Conservation (phyloP, 2,888 invertebrate genomes). For the Mythimna impura region DNA sequence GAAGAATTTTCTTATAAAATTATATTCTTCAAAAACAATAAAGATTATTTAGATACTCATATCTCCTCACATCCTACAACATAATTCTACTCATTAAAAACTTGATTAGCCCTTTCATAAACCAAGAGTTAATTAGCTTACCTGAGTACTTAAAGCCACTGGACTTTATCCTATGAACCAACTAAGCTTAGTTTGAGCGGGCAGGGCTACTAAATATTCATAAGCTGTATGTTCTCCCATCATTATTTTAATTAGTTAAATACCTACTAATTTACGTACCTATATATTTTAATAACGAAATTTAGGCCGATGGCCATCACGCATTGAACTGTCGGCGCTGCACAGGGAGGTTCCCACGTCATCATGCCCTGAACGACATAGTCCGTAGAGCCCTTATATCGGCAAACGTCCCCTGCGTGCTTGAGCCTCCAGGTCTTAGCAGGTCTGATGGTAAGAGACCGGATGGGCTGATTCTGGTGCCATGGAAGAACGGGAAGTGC, state of each 20-base stretch:
- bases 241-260: conserved; percentile 39
- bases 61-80: neutral
- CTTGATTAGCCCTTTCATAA: conserved; percentile 30
- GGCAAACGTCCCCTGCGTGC: too few relatives aligned
- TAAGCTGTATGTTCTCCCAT: conserved; percentile 36
- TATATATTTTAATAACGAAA: neutral
- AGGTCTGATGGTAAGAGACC: too few relatives aligned
- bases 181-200: conserved; percentile 34
- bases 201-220: conserved; percentile 36
- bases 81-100: conserved; percentile 36
- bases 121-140: conserved; percentile 54
- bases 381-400: too few relatives aligned
- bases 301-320: too few relatives aligned
- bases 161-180: conserved; percentile 42
- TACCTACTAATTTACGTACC: neutral
- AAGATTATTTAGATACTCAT: neutral
- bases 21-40: too few relatives aligned
- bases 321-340: too few relatives aligned
- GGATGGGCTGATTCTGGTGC: too few relatives aligned
- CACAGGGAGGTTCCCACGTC: too few relatives aligned
- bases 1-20: too few relatives aligned
- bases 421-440: too few relatives aligned
- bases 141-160: conserved; percentile 38
- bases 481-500: too few relatives aligned
- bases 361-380: too few relatives aligned